phyloP scores from a whole-genome alignment of 2,888 invertebrate genomes.

The Allygus modestus region DNA sequence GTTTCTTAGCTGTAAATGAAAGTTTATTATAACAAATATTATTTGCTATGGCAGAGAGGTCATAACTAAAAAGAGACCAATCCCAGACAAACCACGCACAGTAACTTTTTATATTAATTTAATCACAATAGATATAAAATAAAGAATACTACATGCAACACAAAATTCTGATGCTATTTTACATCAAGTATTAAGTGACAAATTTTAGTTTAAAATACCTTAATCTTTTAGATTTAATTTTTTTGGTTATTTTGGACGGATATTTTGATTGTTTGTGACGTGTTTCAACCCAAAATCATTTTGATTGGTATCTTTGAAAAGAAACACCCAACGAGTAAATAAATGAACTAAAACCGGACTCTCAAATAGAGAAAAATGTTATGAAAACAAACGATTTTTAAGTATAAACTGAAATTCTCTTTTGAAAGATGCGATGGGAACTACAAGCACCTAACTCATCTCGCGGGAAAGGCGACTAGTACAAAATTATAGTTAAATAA shows the following conservation, averaged over 20 bases:
- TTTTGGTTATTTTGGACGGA: slow-evolving; percentile 17
- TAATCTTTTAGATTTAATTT: not conserved
- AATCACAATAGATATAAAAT: no score
- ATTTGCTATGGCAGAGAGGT: no score
- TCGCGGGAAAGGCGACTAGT: not conserved
- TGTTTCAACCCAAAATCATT: not conserved
- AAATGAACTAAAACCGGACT: not conserved
- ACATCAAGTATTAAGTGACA: no score
- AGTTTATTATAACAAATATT: no score
- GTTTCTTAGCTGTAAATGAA: no score
- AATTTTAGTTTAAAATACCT: no score
- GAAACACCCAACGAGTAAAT: not conserved
- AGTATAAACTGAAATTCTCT: not conserved
- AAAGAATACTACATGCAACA: no score
- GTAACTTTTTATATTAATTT: no score
- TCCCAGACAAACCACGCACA: no score
- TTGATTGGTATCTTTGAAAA: not conserved
- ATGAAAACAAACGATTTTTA: not conserved
- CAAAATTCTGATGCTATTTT: no score
- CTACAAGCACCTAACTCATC: slow-evolving; percentile 23
- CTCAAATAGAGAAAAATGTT: no score
- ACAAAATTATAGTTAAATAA: slow-evolving; percentile 32
- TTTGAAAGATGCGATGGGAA: slow-evolving; percentile 14
- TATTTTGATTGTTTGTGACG: slow-evolving; percentile 8
- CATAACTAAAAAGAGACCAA: no score